Base-by-base conservation (phyloP, 2,888 invertebrate genomes). In the Aradus depressus region DNA sequence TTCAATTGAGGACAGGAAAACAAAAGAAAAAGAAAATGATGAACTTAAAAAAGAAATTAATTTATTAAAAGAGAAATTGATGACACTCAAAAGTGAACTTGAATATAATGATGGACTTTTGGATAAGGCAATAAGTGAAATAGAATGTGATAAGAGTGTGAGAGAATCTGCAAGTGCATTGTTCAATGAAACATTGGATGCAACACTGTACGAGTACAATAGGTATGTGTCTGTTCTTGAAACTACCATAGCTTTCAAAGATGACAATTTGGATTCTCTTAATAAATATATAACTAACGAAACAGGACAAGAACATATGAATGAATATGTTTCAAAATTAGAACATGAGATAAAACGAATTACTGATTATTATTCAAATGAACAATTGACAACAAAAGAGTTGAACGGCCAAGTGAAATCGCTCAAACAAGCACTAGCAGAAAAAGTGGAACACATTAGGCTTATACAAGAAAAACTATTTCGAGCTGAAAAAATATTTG, bases 391-490 rank as follows among this genome's bases (percentile, higher is more conserved):
- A 3, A 16, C 37, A 14, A 32, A 37, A 25, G 23, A 34, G 14
- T 1, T 23, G 4, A 45, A 18, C 25, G 8, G 8, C 1, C 35
- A 45, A 22, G 18, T 45, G 5, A n/a, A 12, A 1, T 19, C 16
- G 6, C 19, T 45, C 2, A 22, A 45, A 25, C 22, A 2, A 16
- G 28, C 26, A 8, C 22, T 45, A 19, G 10, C 25, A 12, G 45
- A 45, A 10, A 45, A 45, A 37, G 26, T 22, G 35, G 22, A 45
- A 12, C 26, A 45, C 16, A 37, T 45, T n/a, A 45, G 37, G 14
- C 35, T 25, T 18, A 34, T 45, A 18, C 45, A 45, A 35, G 35
- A 23, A n/a, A 45, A 45, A 23, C 34, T 45, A 22, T n/a, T 32
- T 10, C 22, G 31, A 18, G 45, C 45, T 8, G 45, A 45, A 25